These are phyloP conservation scores for Cecidostiba fungosa DNA, from an alignment of 2,888 invertebrate genomes.

Conservation along the genomic window DNA sequence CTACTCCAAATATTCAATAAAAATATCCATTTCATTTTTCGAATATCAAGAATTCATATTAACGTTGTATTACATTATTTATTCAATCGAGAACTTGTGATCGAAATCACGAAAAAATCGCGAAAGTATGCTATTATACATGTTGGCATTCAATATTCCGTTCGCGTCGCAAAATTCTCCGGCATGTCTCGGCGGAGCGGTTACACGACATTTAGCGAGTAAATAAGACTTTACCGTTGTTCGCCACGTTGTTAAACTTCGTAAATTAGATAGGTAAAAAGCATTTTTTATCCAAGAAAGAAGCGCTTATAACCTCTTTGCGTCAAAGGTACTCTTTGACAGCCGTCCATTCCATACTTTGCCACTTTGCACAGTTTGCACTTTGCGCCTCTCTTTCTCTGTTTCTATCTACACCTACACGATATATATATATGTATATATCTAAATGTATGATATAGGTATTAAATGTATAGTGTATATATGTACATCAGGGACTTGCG, in stretches of 20 bases:
- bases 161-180: neutral
- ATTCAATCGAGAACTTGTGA: neutral
- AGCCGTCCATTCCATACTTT: conserved; percentile 57
- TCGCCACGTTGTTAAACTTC: conserved; percentile 43
- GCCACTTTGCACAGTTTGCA: conserved; percentile 60
- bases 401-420: neutral
- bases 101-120: neutral
- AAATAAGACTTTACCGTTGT: conserved; percentile 28
- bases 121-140: neutral
- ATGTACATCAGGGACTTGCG: neutral
- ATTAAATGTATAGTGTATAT: neutral
- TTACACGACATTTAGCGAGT: neutral
- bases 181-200: neutral
- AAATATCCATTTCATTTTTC: neutral
- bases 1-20: neutral
- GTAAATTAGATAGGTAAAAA: conserved; percentile 32
- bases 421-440: neutral
- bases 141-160: neutral
- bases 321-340: conserved; percentile 48
- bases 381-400: conserved; percentile 15
- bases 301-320: conserved; percentile 57
- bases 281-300: conserved; percentile 55
- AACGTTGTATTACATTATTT: neutral
- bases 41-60: neutral
- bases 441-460: neutral